Evolutionary conservation across 2,888 invertebrate genomes (phyloP).

Genomic region (Pandemis heparana): DNA sequence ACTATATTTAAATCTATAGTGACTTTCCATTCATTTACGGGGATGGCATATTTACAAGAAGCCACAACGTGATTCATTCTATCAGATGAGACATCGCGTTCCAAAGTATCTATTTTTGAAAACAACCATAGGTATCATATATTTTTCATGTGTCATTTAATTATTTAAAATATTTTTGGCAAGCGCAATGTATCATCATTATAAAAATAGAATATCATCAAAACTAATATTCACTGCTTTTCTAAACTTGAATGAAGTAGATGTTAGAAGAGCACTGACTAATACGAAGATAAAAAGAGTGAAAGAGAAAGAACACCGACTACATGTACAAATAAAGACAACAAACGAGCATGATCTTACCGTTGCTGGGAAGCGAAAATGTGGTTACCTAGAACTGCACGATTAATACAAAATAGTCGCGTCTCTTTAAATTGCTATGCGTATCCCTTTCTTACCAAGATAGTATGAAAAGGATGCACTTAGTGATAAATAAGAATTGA

Average conservation of each 20-base stretch:
- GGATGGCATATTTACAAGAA: conserved; percentile 41
- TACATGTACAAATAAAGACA: conserved; percentile 71
- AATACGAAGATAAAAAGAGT: conserved; percentile 64
- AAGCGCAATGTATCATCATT: conserved; percentile 20
- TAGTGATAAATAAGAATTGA: not conserved
- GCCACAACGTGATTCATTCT: conserved; percentile 37
- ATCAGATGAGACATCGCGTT: conserved; percentile 32
- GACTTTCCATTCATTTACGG: conserved; percentile 38
- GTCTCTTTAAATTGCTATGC: not conserved
- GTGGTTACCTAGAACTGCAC: not conserved
- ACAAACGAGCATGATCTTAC: conserved; percentile 59
- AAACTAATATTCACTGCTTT: conserved; percentile 36
- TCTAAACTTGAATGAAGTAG: conserved; percentile 40
- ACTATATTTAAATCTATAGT: conserved; percentile 30
- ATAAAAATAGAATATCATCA: conserved; percentile 28
- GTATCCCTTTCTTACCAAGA: not conserved
- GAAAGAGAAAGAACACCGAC: conserved; percentile 85
- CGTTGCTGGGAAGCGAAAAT: conserved; percentile 20
- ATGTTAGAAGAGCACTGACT: conserved; percentile 61
- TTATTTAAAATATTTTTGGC: conserved; percentile 29
- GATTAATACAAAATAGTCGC: not conserved
- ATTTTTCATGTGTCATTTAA: conserved; percentile 16
- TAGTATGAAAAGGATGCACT: not conserved
- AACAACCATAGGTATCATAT: conserved; percentile 7
- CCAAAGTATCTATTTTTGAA: conserved; percentile 30